phyloP scores from a whole-genome alignment of 2,797 vertebrate species.

The Artibeus lituratus region DNA sequence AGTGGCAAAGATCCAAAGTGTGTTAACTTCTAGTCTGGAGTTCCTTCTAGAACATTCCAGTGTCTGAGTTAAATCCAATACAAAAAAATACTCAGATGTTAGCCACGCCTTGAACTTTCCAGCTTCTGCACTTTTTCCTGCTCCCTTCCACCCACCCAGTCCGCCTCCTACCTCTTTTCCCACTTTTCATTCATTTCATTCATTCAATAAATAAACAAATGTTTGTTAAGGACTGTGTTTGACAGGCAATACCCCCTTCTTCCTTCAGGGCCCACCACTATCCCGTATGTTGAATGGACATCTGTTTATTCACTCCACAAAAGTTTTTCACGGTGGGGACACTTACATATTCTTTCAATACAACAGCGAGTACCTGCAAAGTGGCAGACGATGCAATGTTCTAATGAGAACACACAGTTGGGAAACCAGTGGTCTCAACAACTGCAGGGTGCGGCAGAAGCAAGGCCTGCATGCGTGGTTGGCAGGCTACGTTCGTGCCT shows the following conservation, averaged over 20 bases:
- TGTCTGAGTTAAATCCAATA: neutral
- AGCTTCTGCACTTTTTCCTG: neutral
- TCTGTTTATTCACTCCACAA: neutral
- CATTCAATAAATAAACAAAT: neutral
- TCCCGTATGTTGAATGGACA: neutral
- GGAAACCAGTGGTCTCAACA: neutral
- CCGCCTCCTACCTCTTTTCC: neutral
- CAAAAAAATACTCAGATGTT: neutral
- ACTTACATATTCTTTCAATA: neutral
- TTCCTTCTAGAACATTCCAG: constrained; percentile 39
- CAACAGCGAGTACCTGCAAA: neutral
- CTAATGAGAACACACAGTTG: neutral
- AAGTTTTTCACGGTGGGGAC: neutral
- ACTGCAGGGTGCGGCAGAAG: neutral
- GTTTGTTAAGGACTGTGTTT: neutral
- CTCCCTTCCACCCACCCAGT: neutral
- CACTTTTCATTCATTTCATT: neutral
- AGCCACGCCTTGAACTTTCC: neutral
- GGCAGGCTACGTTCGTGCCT: too few relatives aligned
- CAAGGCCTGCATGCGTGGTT: too few relatives aligned
- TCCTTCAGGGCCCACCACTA: neutral
- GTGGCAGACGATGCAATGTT: neutral
- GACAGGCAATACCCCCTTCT: neutral
- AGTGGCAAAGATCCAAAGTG: neutral
- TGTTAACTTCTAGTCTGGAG: neutral